Percentiles rank a stretch among this genome's conserved stretches.
Conservation (phyloP, 2,888 invertebrate genomes). For the Drosophila tripunctata region DNA sequence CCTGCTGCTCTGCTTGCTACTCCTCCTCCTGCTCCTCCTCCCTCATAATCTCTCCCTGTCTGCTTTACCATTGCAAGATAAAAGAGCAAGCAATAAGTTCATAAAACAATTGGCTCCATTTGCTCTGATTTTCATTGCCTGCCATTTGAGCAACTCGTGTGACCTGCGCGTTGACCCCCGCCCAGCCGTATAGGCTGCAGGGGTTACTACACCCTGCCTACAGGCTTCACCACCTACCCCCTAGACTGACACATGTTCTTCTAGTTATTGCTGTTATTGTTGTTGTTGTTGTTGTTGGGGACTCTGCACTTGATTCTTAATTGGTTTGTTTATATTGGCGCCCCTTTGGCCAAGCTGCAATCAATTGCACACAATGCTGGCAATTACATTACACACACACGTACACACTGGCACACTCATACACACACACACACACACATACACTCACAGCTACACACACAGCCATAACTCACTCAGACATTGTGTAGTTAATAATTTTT, state of each 20-base stretch:
- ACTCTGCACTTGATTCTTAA: constrained; percentile 64
- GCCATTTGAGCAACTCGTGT: constrained; percentile 70
- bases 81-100: constrained; percentile 73
- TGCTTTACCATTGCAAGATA: constrained; percentile 32
- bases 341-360: constrained; percentile 71
- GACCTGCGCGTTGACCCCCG: constrained; percentile 62
- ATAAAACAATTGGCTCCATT: constrained; percentile 79
- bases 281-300: constrained; percentile 37
- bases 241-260: constrained; percentile 39
- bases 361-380: constrained; percentile 75
- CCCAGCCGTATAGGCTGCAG: neutral
- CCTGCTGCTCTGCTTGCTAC: neutral
- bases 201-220: neutral
- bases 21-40: neutral
- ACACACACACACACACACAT: constrained; percentile 7
- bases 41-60: neutral
- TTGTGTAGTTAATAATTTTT: constrained; percentile 72
- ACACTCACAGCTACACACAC: neutral
- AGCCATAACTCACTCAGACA: constrained; percentile 1
- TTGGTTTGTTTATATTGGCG: constrained; percentile 76
- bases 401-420: neutral
- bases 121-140: constrained; percentile 76
- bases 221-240: neutral
- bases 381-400: constrained; percentile 59
- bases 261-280: constrained; percentile 26